Evolutionary conservation across 2,113 vertebrate genomes (phyloP).

Genomic region (Ictalurus furcatus): DNA sequence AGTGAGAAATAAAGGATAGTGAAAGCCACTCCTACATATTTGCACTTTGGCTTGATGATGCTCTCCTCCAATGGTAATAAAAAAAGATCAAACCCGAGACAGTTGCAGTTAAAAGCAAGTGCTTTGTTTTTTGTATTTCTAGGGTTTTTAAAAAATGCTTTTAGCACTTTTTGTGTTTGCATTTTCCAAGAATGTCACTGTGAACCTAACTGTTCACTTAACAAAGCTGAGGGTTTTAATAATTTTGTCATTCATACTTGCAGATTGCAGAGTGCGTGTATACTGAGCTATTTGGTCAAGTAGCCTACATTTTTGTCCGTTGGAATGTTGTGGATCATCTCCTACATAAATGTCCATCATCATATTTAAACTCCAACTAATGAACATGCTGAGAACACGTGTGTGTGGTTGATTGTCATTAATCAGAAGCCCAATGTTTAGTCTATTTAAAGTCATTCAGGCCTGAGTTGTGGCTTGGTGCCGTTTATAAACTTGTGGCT

Average conservation of each 20-base stretch:
- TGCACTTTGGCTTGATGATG: slow-evolving; percentile 40
- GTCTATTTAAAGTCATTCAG: slow-evolving; percentile 31
- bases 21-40: slow-evolving; percentile 41
- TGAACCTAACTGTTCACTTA: background rate
- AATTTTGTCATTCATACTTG: background rate
- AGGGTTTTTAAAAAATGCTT: slow-evolving; percentile 63
- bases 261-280: background rate
- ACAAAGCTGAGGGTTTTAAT: background rate
- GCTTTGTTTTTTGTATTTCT: slow-evolving; percentile 43
- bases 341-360: background rate
- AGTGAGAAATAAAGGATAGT: slow-evolving; percentile 30
- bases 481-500: slow-evolving; percentile 66
- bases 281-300: background rate
- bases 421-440: slow-evolving; percentile 7
- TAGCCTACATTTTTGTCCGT: too few species aligned
- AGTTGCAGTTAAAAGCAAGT: slow-evolving; percentile 32
- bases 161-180: slow-evolving; percentile 42
- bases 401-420: background rate
- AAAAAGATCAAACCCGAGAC: slow-evolving; percentile 26
- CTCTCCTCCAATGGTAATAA: slow-evolving; percentile 36
- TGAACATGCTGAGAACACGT: background rate
- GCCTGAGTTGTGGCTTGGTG: background rate
- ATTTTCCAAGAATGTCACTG: background rate
- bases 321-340: slow-evolving; percentile 1
- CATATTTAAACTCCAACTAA: background rate